phyloP scores from a whole-genome alignment of 64 coral and sea anemone genomes.

The Pocillopora verrucosa region DNA sequence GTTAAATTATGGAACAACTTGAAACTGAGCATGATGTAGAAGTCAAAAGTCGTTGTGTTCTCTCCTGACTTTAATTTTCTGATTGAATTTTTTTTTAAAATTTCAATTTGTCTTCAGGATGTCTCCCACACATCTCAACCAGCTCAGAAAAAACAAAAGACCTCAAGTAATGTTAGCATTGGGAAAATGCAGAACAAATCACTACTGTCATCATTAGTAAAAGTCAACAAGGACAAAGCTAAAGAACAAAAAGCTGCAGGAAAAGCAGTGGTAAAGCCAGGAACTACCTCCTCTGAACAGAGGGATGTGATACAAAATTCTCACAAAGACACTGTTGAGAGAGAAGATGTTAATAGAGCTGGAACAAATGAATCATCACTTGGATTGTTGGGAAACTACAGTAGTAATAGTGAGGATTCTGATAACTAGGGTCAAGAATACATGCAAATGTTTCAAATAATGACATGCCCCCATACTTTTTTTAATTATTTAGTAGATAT shows the following conservation, averaged over 20 bases:
- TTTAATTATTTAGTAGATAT: too few relatives aligned
- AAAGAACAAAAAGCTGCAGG: constrained; percentile 2
- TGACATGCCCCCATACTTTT: too few relatives aligned
- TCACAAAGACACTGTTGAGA: not conserved
- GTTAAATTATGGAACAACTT: not conserved
- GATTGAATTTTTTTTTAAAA: not conserved
- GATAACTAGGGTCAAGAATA: constrained; percentile 14
- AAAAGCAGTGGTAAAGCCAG: not conserved
- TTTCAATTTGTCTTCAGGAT: constrained; percentile 20
- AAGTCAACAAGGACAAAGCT: constrained; percentile 62
- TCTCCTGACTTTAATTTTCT: too few relatives aligned
- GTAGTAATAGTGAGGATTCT: constrained; percentile 76
- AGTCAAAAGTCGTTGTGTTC: too few relatives aligned
- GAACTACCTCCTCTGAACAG: not conserved
- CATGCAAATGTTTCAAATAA: too few relatives aligned
- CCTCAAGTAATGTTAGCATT: constrained; percentile 46
- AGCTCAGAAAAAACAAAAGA: constrained; percentile 53
- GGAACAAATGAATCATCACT: constrained; percentile 19
- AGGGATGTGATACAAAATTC: not conserved
- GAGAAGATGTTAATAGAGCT: not conserved
- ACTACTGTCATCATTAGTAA: constrained; percentile 60
- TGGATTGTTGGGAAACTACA: constrained; percentile 72
- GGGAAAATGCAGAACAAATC: constrained; percentile 61
- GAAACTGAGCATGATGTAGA: too few relatives aligned
- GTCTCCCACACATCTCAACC: not conserved